Conservation (phyloP, 2,797 vertebrate genomes). For the Gallinago stenura region DNA sequence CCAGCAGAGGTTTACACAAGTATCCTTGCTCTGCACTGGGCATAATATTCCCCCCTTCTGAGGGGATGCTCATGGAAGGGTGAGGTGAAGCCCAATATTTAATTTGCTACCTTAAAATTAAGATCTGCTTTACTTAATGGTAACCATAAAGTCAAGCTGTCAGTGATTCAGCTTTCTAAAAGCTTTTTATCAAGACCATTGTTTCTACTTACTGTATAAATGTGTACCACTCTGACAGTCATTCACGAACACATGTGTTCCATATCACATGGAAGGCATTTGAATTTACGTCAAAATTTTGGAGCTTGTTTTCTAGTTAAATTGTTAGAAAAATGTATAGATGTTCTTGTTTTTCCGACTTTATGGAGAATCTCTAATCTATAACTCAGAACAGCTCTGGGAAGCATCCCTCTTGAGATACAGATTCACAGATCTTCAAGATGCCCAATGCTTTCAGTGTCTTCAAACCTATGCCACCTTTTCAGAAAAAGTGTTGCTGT, state of each 20-base stretch:
- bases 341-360: constrained; percentile 1
- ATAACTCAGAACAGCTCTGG: background rate
- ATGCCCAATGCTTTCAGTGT: background rate
- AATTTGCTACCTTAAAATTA: background rate
- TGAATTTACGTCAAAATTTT: constrained; percentile 20
- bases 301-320: background rate
- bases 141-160: constrained; percentile 6
- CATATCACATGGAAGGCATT: background rate
- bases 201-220: background rate
- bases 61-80: background rate
- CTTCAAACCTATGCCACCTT: constrained; percentile 1
- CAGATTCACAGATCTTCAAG: background rate
- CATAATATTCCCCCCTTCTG: background rate
- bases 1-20: background rate
- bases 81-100: background rate
- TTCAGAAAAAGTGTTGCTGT: constrained; percentile 22
- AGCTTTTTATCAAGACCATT: background rate
- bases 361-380: background rate
- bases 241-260: background rate
- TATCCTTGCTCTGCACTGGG: background rate
- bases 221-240: background rate
- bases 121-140: constrained; percentile 61
- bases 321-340: background rate
- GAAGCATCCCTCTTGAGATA: constrained; percentile 15
- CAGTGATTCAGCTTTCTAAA: background rate